A percentile compares a stretch with the other conserved stretches of the same genome.
Conservation (phyloP, 2,113 vertebrate genomes). For the Callospermophilus lateralis region DNA sequence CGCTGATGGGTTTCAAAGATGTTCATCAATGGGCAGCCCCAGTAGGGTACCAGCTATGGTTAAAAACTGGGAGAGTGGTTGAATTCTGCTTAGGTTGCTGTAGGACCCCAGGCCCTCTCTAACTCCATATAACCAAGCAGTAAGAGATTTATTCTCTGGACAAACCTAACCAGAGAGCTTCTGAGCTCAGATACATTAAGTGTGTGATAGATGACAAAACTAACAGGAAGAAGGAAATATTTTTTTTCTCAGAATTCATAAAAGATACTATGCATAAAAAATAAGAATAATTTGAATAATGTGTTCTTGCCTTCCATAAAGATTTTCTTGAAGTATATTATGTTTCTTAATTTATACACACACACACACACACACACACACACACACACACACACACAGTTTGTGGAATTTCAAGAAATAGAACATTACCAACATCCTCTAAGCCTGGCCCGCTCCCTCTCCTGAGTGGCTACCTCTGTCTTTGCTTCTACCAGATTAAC, state of each 20-base stretch:
- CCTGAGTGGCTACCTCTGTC: neutral
- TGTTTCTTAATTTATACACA: neutral
- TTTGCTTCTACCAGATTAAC: neutral
- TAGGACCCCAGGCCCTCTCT: neutral
- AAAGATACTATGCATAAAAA: conserved; percentile 19
- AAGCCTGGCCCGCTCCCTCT: neutral
- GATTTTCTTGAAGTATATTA: conserved; percentile 7
- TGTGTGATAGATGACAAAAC: neutral
- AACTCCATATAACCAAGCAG: neutral
- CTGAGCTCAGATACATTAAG: neutral
- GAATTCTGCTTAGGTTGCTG: neutral
- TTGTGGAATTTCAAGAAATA: neutral
- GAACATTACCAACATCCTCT: neutral
- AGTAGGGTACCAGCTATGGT: neutral
- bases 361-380: neutral
- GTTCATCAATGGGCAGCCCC: neutral
- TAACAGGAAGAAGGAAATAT: neutral
- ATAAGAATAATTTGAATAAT: conserved; percentile 33
- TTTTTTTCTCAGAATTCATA: neutral
- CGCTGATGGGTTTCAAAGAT: neutral
- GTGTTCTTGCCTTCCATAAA: conserved; percentile 11
- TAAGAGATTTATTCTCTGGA: neutral
- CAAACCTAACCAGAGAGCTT: neutral
- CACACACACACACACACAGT: neutral
- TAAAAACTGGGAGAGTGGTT: neutral